Conservation (phyloP, 2,113 vertebrate species). For the Abramis brama region DNA sequence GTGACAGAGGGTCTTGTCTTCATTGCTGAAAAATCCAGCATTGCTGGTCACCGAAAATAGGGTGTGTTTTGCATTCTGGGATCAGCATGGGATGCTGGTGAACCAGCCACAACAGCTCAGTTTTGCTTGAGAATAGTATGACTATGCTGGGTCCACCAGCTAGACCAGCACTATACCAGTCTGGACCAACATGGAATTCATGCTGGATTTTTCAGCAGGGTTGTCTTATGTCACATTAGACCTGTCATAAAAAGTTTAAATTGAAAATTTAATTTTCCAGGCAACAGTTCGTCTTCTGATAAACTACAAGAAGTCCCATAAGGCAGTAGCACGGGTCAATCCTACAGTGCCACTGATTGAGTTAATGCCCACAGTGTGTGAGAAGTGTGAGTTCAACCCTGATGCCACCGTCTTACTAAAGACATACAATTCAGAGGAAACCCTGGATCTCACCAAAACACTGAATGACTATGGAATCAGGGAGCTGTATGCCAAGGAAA, state of each 20-base stretch:
- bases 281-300: conserved; percentile 90
- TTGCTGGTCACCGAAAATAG: no score
- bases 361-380: conserved; percentile 81
- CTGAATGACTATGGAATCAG: conserved; percentile 89
- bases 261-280: conserved; percentile 64
- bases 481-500: conserved; percentile 89
- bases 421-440: conserved; percentile 79
- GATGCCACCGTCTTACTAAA: conserved; percentile 81
- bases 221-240: background rate
- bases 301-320: conserved; percentile 92
- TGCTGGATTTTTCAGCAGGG: no score
- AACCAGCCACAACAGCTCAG: no score
- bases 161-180: no score
- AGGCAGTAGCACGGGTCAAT: conserved; percentile 88
- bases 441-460: conserved; percentile 83
- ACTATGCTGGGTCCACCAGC: no score
- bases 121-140: no score
- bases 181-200: no score
- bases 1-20: background rate
- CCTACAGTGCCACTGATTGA: conserved; percentile 83
- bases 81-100: no score
- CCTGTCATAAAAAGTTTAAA: background rate
- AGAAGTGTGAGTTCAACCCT: conserved; percentile 90
- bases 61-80: no score
- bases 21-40: no score